Base-by-base conservation (phyloP, 2,113 vertebrate genomes). In the Rhea americana region DNA sequence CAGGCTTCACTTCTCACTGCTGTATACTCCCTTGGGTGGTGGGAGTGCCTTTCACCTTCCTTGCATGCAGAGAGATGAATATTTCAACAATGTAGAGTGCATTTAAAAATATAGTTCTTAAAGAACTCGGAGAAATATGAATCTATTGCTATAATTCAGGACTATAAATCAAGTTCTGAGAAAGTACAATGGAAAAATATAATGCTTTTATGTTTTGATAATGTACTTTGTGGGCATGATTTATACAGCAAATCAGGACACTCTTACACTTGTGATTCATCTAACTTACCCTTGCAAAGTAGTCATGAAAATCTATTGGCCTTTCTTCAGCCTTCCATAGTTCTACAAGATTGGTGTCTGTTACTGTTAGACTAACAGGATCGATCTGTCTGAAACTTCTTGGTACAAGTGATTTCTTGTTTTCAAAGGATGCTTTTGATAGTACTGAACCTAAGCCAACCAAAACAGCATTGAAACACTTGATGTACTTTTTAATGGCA, bases 341-440 rank as follows among this genome's bases (percentile, higher is more conserved):
- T 43, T 3, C 0, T 56, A 50, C 30, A 79, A 79, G 24, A 30
- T 62, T 50, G 50, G 3, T 90, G 87, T 76, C 73, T 91, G 35
- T 76, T 79, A 11, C 41, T 92, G 5, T 62, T 77, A 32, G 63
- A n/a, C 48, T 73, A 79, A 85, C 30, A 32, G 75, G 63, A 73
- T 45, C 73, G 71, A 94, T 80, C 32, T 87, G 77, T 84, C 86
- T 94, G 80, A 65, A 83, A 50, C 37, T 41, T n/a, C 72, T 37
- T 58, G 32, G 7, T 28, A 9, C 56, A n/a, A 19, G 35, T 76
- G 22, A 58, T 9, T 30, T 47, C n/a, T 85, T 13, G 74, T 9
- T 67, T 92, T 84, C 32, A 87, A 56, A 65, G 53, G 35, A 11
- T 91, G 28, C 11, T 72, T 79, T 81, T 56, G 58, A n/a, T 45